A percentile compares a stretch with the other conserved stretches of the same genome.
Evolutionary conservation across 2,888 invertebrate species (phyloP).

Genomic region (Thera obeliscata): DNA sequence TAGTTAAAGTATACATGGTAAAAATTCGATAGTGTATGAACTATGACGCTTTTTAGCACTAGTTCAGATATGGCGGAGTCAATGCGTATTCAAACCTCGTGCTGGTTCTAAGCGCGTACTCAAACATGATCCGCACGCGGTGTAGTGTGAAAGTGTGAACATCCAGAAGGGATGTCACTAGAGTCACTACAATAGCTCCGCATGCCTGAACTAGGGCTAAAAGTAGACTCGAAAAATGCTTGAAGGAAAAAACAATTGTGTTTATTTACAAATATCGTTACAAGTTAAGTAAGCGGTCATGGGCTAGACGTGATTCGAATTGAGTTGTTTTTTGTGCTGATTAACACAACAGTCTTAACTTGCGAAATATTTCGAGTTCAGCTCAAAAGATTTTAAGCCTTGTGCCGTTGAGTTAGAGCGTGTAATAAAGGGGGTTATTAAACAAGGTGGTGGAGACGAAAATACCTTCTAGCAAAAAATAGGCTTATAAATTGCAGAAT

Average conservation of each 20-base stretch:
- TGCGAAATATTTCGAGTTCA: conserved; percentile 27
- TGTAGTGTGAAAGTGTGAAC: too few relatives aligned
- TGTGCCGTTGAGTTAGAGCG: conserved; percentile 12
- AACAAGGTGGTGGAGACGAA: conserved; percentile 15
- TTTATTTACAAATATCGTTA: conserved; percentile 19
- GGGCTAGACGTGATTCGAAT: conserved; percentile 41
- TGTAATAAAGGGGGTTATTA: neutral
- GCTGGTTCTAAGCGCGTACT: too few relatives aligned
- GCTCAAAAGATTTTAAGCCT: conserved; percentile 18
- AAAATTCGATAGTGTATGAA: too few relatives aligned
- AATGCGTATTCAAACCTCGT: too few relatives aligned
- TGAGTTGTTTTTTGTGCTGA: conserved; percentile 38
- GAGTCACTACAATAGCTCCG: too few relatives aligned
- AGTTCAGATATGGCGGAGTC: too few relatives aligned
- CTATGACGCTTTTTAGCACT: too few relatives aligned
- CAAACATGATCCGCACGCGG: too few relatives aligned
- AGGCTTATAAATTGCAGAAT: conserved; percentile 3
- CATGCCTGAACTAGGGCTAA: neutral
- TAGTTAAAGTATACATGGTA: too few relatives aligned
- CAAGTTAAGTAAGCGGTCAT: conserved; percentile 35
- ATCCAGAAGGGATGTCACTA: too few relatives aligned
- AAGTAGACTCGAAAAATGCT: neutral
- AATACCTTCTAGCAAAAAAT: conserved; percentile 25
- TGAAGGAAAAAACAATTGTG: neutral
- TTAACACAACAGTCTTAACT: conserved; percentile 37